Evolutionary conservation across 2,888 invertebrate genomes (phyloP).

Genomic region (Pachymerium ferrugineum): DNA sequence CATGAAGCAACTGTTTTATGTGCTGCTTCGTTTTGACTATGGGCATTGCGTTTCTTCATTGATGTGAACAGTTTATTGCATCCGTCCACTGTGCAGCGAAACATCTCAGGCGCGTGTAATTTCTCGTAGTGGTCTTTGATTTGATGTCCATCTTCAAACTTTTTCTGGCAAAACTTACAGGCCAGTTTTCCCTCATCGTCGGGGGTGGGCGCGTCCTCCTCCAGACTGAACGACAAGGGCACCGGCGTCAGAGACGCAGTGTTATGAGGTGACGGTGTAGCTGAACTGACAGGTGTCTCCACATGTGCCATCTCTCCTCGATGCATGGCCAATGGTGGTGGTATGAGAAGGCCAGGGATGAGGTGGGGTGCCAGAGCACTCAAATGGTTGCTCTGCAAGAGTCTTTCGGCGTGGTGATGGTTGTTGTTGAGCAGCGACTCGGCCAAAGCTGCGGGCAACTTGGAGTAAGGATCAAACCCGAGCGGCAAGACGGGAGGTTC

Average conservation of each 20-base stretch:
- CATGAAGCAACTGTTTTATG: constrained; percentile 44
- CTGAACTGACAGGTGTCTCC: constrained; percentile 31
- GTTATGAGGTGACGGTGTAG: constrained; percentile 33
- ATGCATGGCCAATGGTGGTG: constrained; percentile 48
- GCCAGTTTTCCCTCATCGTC: constrained; percentile 63
- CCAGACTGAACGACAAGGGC: constrained; percentile 57
- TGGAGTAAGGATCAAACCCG: constrained; percentile 56
- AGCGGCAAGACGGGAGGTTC: constrained; percentile 52
- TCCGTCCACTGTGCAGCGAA: constrained; percentile 67
- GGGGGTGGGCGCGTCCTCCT: constrained; percentile 58
- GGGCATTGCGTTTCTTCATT: constrained; percentile 68
- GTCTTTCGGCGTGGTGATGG: constrained; percentile 50
- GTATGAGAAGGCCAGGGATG: constrained; percentile 54
- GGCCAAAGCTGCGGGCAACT: constrained; percentile 51
- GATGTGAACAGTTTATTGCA: constrained; percentile 74
- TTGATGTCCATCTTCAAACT: constrained; percentile 58
- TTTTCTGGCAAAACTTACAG: constrained; percentile 64
- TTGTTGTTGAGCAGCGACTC: constrained; percentile 51
- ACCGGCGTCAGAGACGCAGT: constrained; percentile 4
- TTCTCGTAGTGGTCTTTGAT: constrained; percentile 69
- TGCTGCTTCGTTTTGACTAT: constrained; percentile 62
- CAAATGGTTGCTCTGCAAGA: constrained; percentile 48
- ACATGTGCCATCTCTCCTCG: not conserved
- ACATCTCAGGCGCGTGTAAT: constrained; percentile 62
- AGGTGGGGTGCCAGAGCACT: constrained; percentile 54